A percentile compares a stretch with the other conserved stretches of the same genome.
Conservation (phyloP, 2,113 vertebrate species). For the Buteo buteo region DNA sequence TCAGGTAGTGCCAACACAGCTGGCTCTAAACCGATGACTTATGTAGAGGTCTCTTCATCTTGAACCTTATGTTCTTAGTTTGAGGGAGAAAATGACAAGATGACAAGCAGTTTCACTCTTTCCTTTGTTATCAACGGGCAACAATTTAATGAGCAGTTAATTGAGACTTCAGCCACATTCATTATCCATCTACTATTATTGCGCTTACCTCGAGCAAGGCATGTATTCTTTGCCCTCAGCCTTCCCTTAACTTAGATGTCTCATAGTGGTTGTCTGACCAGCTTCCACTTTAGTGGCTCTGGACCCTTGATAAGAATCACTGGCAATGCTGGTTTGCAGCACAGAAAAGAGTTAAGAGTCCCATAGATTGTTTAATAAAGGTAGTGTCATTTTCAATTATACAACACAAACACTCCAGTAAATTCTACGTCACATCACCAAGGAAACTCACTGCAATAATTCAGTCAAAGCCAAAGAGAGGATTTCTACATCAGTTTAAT, state of each 20-base stretch:
- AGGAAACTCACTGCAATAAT: constrained; percentile 60
- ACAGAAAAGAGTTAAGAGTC: not conserved
- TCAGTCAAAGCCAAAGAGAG: constrained; percentile 40
- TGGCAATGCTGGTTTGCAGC: not conserved
- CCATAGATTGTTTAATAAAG: constrained; percentile 26
- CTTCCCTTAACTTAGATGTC: not conserved
- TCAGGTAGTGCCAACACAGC: not conserved
- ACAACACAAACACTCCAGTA: constrained; percentile 52
- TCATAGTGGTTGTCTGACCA: not conserved
- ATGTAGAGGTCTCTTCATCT: not conserved
- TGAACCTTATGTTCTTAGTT: not conserved
- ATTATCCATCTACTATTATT: not conserved
- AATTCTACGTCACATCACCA: constrained; percentile 57
- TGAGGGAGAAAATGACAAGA: not conserved
- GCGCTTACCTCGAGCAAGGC: not conserved
- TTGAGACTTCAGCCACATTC: not conserved
- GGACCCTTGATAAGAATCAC: not conserved
- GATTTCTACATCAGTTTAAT: constrained; percentile 52
- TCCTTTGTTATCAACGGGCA: not conserved
- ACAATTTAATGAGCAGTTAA: not conserved
- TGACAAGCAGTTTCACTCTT: not conserved
- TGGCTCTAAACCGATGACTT: not conserved
- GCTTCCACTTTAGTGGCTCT: not conserved
- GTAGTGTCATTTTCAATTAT: constrained; percentile 54
- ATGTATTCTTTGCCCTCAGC: not conserved